Evolutionary conservation across 1,140 invertebrate species (phyloP).

Genomic region (Campodea augens): DNA sequence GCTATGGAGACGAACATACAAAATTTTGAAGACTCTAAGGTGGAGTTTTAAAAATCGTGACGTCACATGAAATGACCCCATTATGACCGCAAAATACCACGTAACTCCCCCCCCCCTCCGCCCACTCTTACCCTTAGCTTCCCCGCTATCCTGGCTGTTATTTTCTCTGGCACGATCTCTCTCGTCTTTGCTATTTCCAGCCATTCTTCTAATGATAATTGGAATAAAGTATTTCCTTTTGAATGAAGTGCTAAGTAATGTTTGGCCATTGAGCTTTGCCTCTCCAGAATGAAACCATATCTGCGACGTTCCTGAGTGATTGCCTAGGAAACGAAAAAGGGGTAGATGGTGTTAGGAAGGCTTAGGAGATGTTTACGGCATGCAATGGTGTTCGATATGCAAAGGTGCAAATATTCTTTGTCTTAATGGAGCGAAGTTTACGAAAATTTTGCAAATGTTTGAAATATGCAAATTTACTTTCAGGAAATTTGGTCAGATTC

Average conservation of each 20-base stretch:
- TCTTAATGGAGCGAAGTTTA: background rate
- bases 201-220: conserved; percentile 69
- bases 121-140: conserved; percentile 40
- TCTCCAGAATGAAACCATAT: conserved; percentile 80
- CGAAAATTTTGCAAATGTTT: background rate
- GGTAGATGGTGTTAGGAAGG: no score
- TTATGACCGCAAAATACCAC: background rate
- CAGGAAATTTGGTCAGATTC: background rate
- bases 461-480: background rate
- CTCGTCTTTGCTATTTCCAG: conserved; percentile 64
- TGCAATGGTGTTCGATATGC: no score
- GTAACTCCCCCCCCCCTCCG: background rate
- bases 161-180: conserved; percentile 59
- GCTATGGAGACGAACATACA: no score
- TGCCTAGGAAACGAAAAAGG: conserved; percentile 38
- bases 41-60: no score
- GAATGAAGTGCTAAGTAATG: conserved; percentile 75
- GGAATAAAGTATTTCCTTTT: conserved; percentile 50
- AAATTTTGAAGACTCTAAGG: no score
- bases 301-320: conserved; percentile 81
- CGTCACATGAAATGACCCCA: no score
- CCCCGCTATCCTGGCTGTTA: conserved; percentile 58
- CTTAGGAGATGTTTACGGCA: no score
- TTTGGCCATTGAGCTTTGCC: conserved; percentile 77
- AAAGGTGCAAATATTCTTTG: background rate